A percentile compares a stretch with the other conserved stretches of the same genome.
Evolutionary conservation across 92 coral and sea anemone genomes (phyloP).

Genomic region (Epizoanthus ramosus): DNA sequence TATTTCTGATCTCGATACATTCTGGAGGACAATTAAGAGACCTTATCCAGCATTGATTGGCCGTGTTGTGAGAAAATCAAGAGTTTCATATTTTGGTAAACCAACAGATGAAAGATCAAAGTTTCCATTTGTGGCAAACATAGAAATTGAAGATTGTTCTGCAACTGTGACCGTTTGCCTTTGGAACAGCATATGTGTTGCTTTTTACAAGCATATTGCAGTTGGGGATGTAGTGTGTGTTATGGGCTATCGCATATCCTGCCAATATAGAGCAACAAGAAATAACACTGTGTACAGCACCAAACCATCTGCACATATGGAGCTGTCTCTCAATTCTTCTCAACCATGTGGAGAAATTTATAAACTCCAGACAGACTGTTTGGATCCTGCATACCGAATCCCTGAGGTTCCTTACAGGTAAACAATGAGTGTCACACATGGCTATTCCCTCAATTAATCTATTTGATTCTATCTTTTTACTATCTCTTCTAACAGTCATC

Average conservation of each 20-base stretch:
- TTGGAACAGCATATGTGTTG: conserved; percentile 57
- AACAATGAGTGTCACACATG: too few species aligned
- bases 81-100: conserved; percentile 65
- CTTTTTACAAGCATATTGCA: conserved; percentile 49
- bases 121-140: conserved; percentile 58
- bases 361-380: conserved; percentile 41
- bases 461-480: too few species aligned
- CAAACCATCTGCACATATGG: conserved; percentile 42
- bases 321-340: conserved; percentile 62
- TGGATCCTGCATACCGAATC: conserved; percentile 44
- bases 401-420: conserved; percentile 70
- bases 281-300: conserved; percentile 62
- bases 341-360: conserved; percentile 53
- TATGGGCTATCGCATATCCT: conserved; percentile 52
- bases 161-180: conserved; percentile 51
- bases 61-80: conserved; percentile 61
- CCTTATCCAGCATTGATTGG: conserved; percentile 68
- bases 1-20: conserved; percentile 54
- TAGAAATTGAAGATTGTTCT: conserved; percentile 57
- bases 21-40: conserved; percentile 47
- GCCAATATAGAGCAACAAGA: conserved; percentile 37
- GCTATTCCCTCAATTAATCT: too few species aligned
- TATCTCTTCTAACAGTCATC: too few species aligned
- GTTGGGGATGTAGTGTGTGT: conserved; percentile 60
- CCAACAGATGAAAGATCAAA: conserved; percentile 51